Evolutionary conservation across 2,888 invertebrate genomes (phyloP), one percentile per base, ranked within the genome.

Genomic region (Colostygia pectinataria): DNA sequence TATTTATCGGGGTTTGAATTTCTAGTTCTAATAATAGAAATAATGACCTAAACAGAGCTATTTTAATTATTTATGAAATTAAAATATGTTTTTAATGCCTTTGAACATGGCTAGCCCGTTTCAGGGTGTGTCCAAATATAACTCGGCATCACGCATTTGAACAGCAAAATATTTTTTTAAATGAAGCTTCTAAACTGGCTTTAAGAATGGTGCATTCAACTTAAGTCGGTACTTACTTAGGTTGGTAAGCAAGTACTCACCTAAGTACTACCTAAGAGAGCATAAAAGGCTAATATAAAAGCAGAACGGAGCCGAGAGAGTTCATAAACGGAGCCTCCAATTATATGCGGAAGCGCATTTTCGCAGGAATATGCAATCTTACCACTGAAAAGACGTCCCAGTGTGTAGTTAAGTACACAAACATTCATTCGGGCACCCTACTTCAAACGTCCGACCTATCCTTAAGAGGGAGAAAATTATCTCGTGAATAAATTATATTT

Each of bases 401-500:
- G 64, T 48, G 59, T 62, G 63, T 66, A 20, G 2, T 2, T 20
- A 20, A 20, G 77, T 70, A 66, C 66, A 74, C 81, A 86, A 88
- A 86, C 85, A 85, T 80, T 79, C 76, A 78, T 79, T 75, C 77
- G 72, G 74, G 70, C 68, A 65, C 83, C 81, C 81, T 69, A 76
- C 80, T 83, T 79, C 77, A 81, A 85, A 77, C 77, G 77, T 55
- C 20, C 2, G 20, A 20, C 36, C 67, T 80, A 72, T 77, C 77
- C 76, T 80, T 54, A 80, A 83, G 82, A 82, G 80, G 80, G 80
- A 88, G 89, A 85, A 88, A 89, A 90, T 89, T 90, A 89, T 90
- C 88, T 87, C 82, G 77, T 90, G 89, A 90, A 90, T 90, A 90
- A 90, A 89, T 90, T 88, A 90, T 88, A 87, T 87, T 86, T 82